These are phyloP conservation scores for Lepidotrigona ventralis DNA, from an alignment of 1,140 invertebrate species.

Conservation along the genomic window DNA sequence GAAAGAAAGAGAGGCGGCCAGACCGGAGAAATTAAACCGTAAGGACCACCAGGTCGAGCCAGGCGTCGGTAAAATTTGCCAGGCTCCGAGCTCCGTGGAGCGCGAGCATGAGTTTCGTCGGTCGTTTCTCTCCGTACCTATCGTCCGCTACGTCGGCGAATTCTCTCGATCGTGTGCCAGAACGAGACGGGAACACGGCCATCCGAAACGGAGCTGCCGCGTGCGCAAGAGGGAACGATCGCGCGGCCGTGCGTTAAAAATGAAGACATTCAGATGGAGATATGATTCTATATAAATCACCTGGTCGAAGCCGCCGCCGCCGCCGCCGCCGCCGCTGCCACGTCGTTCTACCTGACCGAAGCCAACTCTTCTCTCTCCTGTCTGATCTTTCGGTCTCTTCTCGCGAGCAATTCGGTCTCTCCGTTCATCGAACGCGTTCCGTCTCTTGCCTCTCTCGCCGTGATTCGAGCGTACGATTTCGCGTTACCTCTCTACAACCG, in stretches of 20 bases:
- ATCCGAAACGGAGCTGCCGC: constrained; percentile 53
- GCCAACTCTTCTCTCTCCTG: constrained; percentile 27
- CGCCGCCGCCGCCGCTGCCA: too few relatives aligned
- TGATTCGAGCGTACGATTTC: constrained; percentile 54
- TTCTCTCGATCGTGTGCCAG: constrained; percentile 9
- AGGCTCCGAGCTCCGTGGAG: constrained; percentile 13
- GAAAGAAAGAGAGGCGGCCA: not conserved
- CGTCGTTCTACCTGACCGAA: constrained; percentile 46
- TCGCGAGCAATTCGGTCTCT: not conserved
- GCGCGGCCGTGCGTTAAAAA: constrained; percentile 70
- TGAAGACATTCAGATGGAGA: constrained; percentile 75
- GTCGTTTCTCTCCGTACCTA: not conserved
- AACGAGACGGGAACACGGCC: constrained; percentile 34
- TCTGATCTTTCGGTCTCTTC: not conserved
- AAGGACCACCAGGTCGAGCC: constrained; percentile 48
- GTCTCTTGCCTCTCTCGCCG: constrained; percentile 27
- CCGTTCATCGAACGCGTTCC: not conserved
- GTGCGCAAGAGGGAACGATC: constrained; percentile 41
- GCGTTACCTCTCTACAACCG: not conserved
- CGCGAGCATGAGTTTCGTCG: constrained; percentile 21
- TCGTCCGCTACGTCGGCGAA: not conserved
- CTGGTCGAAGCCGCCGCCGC: constrained; percentile 52
- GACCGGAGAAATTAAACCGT: constrained; percentile 52
- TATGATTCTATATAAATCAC: constrained; percentile 75
- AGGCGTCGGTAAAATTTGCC: constrained; percentile 47